Evolutionary conservation across 2,113 vertebrate species (phyloP), one percentile per base, ranked within the genome.

Genomic region (Elaphurus davidianus): DNA sequence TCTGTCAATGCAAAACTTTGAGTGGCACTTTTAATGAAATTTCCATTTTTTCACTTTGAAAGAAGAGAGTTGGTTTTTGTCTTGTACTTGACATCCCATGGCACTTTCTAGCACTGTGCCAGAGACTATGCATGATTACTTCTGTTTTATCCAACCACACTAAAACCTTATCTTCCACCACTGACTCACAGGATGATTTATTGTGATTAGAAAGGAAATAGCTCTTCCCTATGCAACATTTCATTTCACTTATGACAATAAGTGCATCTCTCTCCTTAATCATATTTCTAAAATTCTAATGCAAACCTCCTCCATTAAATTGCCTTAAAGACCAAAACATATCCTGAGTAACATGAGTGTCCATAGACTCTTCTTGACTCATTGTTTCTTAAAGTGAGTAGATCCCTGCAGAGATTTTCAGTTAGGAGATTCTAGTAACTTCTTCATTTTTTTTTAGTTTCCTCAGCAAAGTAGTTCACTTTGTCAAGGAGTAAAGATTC

Each of bases 401-500:
- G 86, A 95, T 88, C 74, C 88, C 96, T 96, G 57, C 96, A 97
- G 98, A 97, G 92, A 95, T 78, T 76, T 93, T 97, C 95, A 95
- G 86, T 97, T 71, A 98, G 82, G 87, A 95, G n/a, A 88, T 10
- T 81, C 52, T 98, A 36, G 11, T 92, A 98, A 97, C 96, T 96
- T 93, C 59, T 98, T 71, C 64, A 67, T 98, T 98, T 40, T 90
- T 96, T 96, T 97, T 91, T 27, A 97, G 94, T 91, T 94, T 97
- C 94, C 90, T 94, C 94, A 93, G 97, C 97, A 91, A 98, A 98
- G 93, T 95, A 97, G 78, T 97, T 97, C 62, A 23, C 93, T 98
- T 98, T 98, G 98, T 99, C 98, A 98, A 92, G 96, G 91, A 98
- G 96, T 96, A 54, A 94, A 98, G 98, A 98, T 98, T 98, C 98